Percentiles rank a stretch among this genome's conserved stretches.
Conservation (phyloP, 2,113 vertebrate genomes). For the Oncorhynchus keta region DNA sequence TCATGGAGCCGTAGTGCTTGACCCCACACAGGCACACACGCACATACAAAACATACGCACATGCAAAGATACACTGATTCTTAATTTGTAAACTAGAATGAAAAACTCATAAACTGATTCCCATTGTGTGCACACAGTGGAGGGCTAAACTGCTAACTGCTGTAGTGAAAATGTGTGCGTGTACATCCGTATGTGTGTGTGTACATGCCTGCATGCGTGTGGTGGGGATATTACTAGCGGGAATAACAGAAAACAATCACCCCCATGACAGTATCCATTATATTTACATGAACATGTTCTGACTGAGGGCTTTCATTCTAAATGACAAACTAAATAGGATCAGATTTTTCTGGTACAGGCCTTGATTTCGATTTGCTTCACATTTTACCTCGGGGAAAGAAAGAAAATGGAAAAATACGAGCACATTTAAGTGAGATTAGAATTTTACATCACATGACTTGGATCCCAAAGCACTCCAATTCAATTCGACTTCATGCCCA, state of each 20-base stretch:
- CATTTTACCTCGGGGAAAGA: conserved; percentile 53
- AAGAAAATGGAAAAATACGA: conserved; percentile 49
- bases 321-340: conserved; percentile 63
- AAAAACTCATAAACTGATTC: conserved; percentile 1
- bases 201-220: conserved; percentile 8
- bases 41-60: neutral
- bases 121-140: neutral
- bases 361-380: conserved; percentile 48
- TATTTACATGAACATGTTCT: conserved; percentile 49
- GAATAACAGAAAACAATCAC: conserved; percentile 37
- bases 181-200: conserved; percentile 6
- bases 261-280: conserved; percentile 51
- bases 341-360: conserved; percentile 45
- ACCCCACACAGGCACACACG: neutral
- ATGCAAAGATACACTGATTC: neutral
- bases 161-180: neutral
- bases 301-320: conserved; percentile 50
- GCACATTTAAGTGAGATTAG: conserved; percentile 52
- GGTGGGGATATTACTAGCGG: neutral
- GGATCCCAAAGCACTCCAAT: conserved; percentile 38
- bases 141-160: no score
- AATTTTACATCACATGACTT: conserved; percentile 57
- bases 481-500: conserved; percentile 42
- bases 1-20: conserved; percentile 25
- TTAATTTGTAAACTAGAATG: no score